Evolutionary conservation across 2,888 invertebrate species (phyloP).

Genomic region (Sturmia bella): DNA sequence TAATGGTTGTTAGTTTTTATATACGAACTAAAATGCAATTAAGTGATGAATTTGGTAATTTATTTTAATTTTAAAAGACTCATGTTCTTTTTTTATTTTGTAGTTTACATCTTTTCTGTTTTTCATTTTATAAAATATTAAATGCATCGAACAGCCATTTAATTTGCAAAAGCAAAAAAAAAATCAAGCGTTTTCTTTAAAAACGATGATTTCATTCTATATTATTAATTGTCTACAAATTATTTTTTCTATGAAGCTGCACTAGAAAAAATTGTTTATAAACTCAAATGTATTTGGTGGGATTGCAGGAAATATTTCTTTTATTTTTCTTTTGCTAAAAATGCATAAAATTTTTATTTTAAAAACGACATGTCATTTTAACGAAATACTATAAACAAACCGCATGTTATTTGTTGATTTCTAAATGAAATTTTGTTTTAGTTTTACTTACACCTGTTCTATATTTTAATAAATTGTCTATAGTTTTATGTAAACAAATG

Average conservation of each 20-base stretch:
- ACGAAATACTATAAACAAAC: background rate
- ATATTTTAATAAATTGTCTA: too few species aligned
- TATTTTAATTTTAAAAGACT: conserved; percentile 22
- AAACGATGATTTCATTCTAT: conserved; percentile 59
- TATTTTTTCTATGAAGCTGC: conserved; percentile 26
- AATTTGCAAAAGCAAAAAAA: background rate
- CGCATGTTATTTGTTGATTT: conserved; percentile 14
- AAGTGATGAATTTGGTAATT: conserved; percentile 45
- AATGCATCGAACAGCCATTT: conserved; percentile 25
- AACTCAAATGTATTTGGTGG: conserved; percentile 17
- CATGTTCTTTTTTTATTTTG: conserved; percentile 15
- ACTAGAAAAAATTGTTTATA: background rate
- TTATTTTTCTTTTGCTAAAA: conserved; percentile 8
- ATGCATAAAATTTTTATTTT: background rate
- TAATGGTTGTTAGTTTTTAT: conserved; percentile 54
- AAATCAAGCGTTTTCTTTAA: conserved; percentile 2
- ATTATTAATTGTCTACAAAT: conserved; percentile 54
- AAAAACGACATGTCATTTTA: background rate
- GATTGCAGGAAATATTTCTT: conserved; percentile 1
- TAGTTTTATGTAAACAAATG: too few species aligned
- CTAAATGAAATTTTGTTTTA: conserved; percentile 2
- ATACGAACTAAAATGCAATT: conserved; percentile 43
- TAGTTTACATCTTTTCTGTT: background rate
- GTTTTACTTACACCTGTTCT: conserved; percentile 13
- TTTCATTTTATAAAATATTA: conserved; percentile 34